Conservation (phyloP, 2,113 vertebrate genomes). For the Anguilla japonica region DNA sequence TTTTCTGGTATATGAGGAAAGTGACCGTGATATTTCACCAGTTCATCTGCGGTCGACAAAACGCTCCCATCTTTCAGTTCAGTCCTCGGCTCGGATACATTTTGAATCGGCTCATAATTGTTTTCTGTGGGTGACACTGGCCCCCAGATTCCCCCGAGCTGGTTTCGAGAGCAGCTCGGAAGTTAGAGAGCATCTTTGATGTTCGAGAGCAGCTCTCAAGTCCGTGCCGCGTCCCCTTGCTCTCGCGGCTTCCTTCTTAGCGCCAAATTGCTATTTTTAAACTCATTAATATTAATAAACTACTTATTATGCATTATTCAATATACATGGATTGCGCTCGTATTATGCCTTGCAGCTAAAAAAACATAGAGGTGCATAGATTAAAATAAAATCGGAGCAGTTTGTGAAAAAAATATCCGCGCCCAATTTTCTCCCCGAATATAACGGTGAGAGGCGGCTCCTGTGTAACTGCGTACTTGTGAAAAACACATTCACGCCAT, state of each 20-base stretch:
- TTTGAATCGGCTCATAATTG: too few relatives aligned
- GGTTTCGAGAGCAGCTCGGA: neutral
- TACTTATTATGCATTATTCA: neutral
- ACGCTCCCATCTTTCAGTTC: too few relatives aligned
- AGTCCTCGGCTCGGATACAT: too few relatives aligned
- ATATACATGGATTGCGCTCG: neutral
- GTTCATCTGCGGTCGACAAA: too few relatives aligned
- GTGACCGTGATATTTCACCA: too few relatives aligned
- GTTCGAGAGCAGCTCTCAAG: neutral
- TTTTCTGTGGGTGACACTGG: too few relatives aligned
- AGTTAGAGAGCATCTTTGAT: neutral
- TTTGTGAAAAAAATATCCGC: neutral
- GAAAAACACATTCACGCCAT: too few relatives aligned
- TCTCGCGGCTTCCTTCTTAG: neutral
- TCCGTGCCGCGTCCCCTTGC: neutral
- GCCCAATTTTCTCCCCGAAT: neutral
- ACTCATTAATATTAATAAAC: slow-evolving; percentile 1
- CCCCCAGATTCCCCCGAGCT: too few relatives aligned
- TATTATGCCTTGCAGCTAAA: neutral
- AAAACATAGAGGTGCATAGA: neutral
- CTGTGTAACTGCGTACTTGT: neutral
- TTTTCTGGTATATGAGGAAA: too few relatives aligned
- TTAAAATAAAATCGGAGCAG: neutral
- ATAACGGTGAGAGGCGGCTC: neutral
- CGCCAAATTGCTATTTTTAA: slow-evolving; percentile 5